A percentile compares a stretch with the other conserved stretches of the same genome.
phyloP scores from a whole-genome alignment of 2,888 invertebrate species.

The Beris chalybata region DNA sequence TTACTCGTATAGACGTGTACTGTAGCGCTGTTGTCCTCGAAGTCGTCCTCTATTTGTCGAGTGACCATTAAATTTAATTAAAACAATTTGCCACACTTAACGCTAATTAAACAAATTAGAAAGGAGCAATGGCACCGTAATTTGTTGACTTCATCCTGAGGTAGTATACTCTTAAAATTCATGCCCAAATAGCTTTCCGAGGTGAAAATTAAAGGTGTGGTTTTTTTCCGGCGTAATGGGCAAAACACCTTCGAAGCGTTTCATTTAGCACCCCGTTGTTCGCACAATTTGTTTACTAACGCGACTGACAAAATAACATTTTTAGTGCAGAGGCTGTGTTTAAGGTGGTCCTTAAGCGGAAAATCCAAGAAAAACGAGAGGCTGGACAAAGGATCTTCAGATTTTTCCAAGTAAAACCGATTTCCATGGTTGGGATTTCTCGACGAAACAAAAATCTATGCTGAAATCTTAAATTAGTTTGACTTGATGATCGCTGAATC shows the following conservation, averaged over 20 bases:
- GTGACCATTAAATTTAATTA: conserved; percentile 33
- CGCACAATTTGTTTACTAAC: conserved; percentile 20
- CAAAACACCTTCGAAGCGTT: conserved; percentile 18
- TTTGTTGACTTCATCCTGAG: conserved; percentile 29
- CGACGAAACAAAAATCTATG: too few species aligned
- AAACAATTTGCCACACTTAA: conserved; percentile 33
- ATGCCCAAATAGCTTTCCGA: background rate
- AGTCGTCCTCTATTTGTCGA: conserved; percentile 20
- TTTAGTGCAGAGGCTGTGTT: background rate
- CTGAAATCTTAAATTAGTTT: too few species aligned
- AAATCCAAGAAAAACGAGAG: too few species aligned
- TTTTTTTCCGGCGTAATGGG: conserved; percentile 10
- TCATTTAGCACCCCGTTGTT: conserved; percentile 21
- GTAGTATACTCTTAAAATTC: background rate
- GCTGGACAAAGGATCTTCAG: too few species aligned
- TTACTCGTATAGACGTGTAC: too few species aligned
- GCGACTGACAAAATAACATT: conserved; percentile 22
- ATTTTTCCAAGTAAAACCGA: too few species aligned
- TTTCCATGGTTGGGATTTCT: too few species aligned
- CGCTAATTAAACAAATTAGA: conserved; percentile 32
- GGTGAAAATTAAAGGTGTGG: conserved; percentile 27
- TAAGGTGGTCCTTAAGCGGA: too few species aligned
- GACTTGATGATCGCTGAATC: too few species aligned
- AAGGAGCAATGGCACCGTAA: conserved; percentile 30
- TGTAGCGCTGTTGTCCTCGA: background rate